Conservation (phyloP, 2,113 vertebrate species). For the Pseudopipra pipra region DNA sequence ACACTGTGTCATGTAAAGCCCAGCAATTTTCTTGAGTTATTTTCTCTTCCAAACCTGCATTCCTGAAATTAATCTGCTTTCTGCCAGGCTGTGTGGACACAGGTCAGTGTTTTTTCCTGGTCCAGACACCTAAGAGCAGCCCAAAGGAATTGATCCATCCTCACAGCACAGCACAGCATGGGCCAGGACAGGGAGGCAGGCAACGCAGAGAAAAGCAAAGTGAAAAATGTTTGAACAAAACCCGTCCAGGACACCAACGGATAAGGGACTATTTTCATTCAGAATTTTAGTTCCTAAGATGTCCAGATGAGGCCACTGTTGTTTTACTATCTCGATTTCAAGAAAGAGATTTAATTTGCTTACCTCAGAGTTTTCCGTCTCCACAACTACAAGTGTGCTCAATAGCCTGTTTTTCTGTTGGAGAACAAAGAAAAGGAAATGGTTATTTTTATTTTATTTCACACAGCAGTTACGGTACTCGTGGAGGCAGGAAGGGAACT, state of each 20-base stretch:
- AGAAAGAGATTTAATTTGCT: not conserved
- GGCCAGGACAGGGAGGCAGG: not conserved
- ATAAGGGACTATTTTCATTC: not conserved
- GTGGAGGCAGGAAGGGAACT: not conserved
- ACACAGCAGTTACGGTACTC: not conserved
- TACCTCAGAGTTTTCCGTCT: not conserved
- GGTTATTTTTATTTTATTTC: not conserved
- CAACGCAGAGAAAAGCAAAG: not conserved
- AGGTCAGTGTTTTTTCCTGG: not conserved
- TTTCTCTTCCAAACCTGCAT: not conserved
- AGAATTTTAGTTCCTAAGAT: conserved; percentile 5
- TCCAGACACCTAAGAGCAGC: not conserved
- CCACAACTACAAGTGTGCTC: not conserved
- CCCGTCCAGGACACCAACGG: not conserved
- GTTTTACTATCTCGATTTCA: not conserved
- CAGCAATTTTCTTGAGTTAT: accelerated
- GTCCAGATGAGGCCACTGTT: conserved; percentile 63
- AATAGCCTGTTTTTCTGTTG: not conserved
- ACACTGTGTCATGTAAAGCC: not conserved
- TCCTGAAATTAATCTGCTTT: not conserved
- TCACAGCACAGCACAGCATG: not conserved
- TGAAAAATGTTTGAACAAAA: not conserved
- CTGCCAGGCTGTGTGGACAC: not conserved
- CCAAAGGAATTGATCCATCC: not conserved
- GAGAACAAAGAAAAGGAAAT: conserved; percentile 57